phyloP scores from a whole-genome alignment of 2,113 vertebrate species.

The Zosterops pallidus region DNA sequence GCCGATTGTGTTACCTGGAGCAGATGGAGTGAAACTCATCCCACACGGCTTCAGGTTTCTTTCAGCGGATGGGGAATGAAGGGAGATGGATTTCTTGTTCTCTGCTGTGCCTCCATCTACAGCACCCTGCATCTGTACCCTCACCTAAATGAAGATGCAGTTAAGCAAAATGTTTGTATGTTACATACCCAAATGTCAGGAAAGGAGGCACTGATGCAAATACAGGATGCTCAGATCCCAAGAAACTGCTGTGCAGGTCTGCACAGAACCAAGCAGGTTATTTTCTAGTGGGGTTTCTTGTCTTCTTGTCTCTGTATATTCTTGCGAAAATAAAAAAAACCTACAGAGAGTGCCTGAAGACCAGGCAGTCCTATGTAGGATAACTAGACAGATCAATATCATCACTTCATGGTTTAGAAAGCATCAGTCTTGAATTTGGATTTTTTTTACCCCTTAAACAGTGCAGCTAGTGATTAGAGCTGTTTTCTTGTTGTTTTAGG shows the following conservation, averaged over 20 bases:
- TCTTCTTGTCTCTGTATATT: neutral
- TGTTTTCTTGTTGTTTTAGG: neutral
- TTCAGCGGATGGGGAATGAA: neutral
- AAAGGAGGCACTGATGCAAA: neutral
- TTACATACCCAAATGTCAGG: neutral
- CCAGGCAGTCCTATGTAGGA: neutral
- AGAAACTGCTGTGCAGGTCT: neutral
- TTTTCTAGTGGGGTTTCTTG: neutral
- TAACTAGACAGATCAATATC: neutral
- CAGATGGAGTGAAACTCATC: slow-evolving; percentile 4
- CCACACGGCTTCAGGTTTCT: neutral
- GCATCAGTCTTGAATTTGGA: neutral
- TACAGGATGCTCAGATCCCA: neutral
- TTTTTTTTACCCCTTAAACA: neutral
- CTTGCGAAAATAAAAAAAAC: neutral
- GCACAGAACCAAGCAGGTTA: neutral
- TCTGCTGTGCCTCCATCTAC: neutral
- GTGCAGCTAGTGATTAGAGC: neutral
- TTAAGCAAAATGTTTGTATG: neutral
- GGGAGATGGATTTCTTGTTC: neutral
- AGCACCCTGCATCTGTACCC: neutral
- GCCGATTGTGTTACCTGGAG: slow-evolving; percentile 13
- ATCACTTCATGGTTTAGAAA: neutral
- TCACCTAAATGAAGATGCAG: neutral
- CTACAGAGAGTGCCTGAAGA: neutral